Percentiles rank a stretch among this genome's conserved stretches.
These are phyloP conservation scores for Sparus aurata DNA, from an alignment of 2,797 vertebrate species.

Conservation along the genomic window DNA sequence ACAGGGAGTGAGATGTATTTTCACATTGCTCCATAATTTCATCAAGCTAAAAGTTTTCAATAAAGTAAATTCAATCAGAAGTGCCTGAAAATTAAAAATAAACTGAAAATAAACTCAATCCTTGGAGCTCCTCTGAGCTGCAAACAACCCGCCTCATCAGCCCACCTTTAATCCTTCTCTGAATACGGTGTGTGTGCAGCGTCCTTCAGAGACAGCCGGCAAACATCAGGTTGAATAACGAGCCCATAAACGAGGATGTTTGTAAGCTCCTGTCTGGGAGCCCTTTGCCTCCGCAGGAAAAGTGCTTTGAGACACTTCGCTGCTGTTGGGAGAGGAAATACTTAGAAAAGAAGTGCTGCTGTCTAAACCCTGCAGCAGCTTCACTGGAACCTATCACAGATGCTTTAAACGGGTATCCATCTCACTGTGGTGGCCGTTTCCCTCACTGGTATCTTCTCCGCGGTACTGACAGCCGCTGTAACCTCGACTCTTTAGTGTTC, in stretches of 20 bases:
- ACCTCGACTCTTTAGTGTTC: not conserved
- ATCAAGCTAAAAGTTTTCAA: not conserved
- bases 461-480: slow-evolving; percentile 3
- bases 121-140: not conserved
- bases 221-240: slow-evolving; percentile 34
- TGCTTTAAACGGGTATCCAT: slow-evolving; percentile 35
- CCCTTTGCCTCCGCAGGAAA: slow-evolving; percentile 42
- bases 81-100: not conserved
- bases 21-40: not conserved
- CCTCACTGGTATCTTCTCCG: not conserved
- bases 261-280: slow-evolving; percentile 14
- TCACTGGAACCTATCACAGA: slow-evolving; percentile 46
- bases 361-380: slow-evolving; percentile 44
- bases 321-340: slow-evolving; percentile 35
- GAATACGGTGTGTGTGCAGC: slow-evolving; percentile 20
- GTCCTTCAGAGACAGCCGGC: slow-evolving; percentile 31
- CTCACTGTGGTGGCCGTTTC: slow-evolving; percentile 33
- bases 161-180: not conserved
- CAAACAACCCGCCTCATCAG: not conserved
- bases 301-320: slow-evolving; percentile 46
- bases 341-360: slow-evolving; percentile 32
- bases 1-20: not conserved
- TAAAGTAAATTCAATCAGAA: not conserved
- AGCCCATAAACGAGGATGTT: slow-evolving; percentile 37
- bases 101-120: not conserved